Conservation (phyloP, 2,113 vertebrate genomes). For the Takifugu flavidus region DNA sequence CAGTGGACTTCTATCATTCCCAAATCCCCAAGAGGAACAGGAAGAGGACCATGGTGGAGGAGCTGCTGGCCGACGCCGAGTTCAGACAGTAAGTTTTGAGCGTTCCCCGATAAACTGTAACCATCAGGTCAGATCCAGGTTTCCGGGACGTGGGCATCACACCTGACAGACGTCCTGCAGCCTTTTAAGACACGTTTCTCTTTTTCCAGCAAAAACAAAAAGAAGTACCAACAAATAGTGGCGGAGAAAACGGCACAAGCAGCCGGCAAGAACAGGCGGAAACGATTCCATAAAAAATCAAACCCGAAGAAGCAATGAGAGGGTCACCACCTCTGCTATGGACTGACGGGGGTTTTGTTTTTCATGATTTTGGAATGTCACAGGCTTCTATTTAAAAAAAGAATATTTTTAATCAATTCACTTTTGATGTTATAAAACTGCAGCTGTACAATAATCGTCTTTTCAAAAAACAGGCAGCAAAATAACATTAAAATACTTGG, state of each 20-base stretch:
- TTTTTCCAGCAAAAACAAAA: constrained; percentile 87
- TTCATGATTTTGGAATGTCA: not conserved
- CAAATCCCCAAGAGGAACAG: constrained; percentile 91
- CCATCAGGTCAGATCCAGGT: not conserved
- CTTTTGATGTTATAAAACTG: not conserved
- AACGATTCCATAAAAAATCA: constrained; percentile 80
- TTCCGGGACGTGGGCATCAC: not conserved
- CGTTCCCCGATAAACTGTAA: not conserved
- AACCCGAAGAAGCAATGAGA: constrained; percentile 10
- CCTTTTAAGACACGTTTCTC: not conserved
- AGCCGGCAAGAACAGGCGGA: constrained; percentile 86
- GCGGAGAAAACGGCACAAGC: constrained; percentile 83
- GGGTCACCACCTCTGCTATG: not conserved
- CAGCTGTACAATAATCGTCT: constrained; percentile 9
- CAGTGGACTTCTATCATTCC: constrained; percentile 92
- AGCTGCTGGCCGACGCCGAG: constrained; percentile 89
- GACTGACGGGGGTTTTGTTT: not conserved
- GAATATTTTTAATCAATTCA: constrained; percentile 11
- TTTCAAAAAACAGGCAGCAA: not conserved
- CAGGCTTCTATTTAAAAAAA: not conserved
- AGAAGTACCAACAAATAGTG: constrained; percentile 87
- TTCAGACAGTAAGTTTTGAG: constrained; percentile 82
- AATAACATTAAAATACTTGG: constrained; percentile 8
- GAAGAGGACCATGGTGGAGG: constrained; percentile 96
- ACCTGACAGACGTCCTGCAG: no score